Evolutionary conservation across 2,888 invertebrate genomes (phyloP), one percentile per base, ranked within the genome.

Genomic region (Cotesia congregata): DNA sequence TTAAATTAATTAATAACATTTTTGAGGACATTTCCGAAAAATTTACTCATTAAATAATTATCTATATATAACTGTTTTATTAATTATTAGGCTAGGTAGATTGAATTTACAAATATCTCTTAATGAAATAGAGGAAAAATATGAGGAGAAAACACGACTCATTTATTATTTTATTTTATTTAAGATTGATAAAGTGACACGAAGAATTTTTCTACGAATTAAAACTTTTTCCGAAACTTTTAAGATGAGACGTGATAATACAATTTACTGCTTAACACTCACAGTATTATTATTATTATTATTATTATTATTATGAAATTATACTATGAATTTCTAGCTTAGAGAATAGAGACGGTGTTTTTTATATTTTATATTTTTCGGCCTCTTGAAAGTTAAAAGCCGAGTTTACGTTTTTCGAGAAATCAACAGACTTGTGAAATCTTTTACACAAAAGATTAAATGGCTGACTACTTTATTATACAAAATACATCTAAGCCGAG

Each of bases 61-160:
- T n/a, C n/a, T n/a, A n/a, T n/a, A n/a, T n/a, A n/a, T n/a, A n/a
- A n/a, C n/a, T n/a, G n/a, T n/a, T 17, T 17, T 17, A 17, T 17
- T 17, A 17, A 17, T 17, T 17, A 17, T 17, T 17, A 17, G 17
- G 1, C 1, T 17, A 17, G 0, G 17, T 17, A 17, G 17, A 17
- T 17, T 17, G 17, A 17, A 17, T 17, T 17, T 17, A 17, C 17
- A 17, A 1, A 17, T 17, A 17, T 17, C 1, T 17, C 17, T 17
- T 6, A 65, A 39, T 75, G 50, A 73, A 60, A 65, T 39, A 61
- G 7, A 68, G 62, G 39, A 74, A 61, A 71, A 67, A 74, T 50
- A 50, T 9, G 50, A 50, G 12, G 50, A 50, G 50, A 50, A 50
- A 50, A 50, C 50, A 50, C 50, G 85, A 84, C 85, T 85, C 83